Evolutionary conservation across 1,140 invertebrate genomes (phyloP), one percentile per base, ranked within the genome.

Genomic region (Aethina tumida): DNA sequence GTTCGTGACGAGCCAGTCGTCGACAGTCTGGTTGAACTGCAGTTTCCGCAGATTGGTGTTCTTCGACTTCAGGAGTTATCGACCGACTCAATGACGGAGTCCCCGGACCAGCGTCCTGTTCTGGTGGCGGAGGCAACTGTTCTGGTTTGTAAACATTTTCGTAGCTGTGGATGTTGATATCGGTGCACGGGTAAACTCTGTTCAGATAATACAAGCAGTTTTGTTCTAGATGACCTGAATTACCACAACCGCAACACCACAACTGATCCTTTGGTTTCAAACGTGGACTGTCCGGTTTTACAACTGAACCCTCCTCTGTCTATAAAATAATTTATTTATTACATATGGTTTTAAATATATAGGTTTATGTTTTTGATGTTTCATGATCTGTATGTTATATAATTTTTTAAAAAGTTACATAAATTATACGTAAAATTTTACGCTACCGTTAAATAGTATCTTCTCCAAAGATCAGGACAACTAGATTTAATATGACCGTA

Each of bases 391-490:
- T 14, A 12, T 13, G 2, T n/a, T 27, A 30, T 8, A 32, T 21
- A 9, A 13, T 18, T 24, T 38, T 13, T 13, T 7, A 10, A 7
- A 7, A 10, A 35, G n/a, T 1, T 25, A 22, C 7, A 2, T 10
- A 7, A 31, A 2, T 35, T 9, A 20, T 36, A 8, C 10, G 42
- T 22, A 14, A 10, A 20, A 35, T 24, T 37, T 24, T 28, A 28
- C 10, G 53, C 57, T 69, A 79, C 77, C 30, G 75, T 80, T 30
- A 72, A 68, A 48, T 79, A 75, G 58, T 77, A 81, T 22, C 73
- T 64, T 29, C 78, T 67, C 78, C 78, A 81, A 21, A 74, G 59
- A 57, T 81, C 77, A 1, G 79, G 78, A 51, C 78, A 82, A 46
- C 65, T 55, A 1, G 63, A 59, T n/a, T 52, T 43, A 4, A 57